phyloP scores from a whole-genome alignment of 1,140 invertebrate genomes.

The Bemisia tabaci region DNA sequence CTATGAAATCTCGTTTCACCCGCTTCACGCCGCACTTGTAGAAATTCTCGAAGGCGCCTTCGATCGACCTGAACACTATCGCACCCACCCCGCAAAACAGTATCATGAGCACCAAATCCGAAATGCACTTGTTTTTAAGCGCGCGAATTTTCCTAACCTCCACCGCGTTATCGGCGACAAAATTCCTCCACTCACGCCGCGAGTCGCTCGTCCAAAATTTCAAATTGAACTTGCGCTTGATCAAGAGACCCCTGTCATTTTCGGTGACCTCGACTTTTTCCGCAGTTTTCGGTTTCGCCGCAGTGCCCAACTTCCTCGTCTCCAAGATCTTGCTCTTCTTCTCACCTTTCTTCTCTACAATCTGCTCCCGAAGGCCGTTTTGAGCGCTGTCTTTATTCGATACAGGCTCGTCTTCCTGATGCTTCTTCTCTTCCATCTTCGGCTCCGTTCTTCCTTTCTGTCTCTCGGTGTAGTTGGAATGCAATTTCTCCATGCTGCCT shows the following conservation, averaged over 20 bases:
- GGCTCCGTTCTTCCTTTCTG: not conserved
- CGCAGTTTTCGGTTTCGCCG: not conserved
- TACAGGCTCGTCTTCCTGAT: not conserved
- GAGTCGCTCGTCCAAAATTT: slow-evolving; percentile 5
- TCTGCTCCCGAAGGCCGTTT: not conserved
- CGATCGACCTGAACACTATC: slow-evolving; percentile 58
- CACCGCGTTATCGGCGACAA: slow-evolving; percentile 40
- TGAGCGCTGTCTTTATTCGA: not conserved
- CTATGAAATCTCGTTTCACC: slow-evolving; percentile 71
- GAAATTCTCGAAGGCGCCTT: slow-evolving; percentile 65
- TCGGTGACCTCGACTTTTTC: not conserved
- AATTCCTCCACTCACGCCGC: slow-evolving; percentile 36
- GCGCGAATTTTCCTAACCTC: slow-evolving; percentile 42
- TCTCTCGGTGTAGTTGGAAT: slow-evolving; percentile 2
- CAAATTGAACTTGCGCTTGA: not conserved
- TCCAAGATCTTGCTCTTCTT: not conserved
- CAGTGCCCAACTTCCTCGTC: not conserved
- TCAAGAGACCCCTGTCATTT: not conserved
- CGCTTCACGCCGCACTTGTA: slow-evolving; percentile 78
- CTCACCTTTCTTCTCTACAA: not conserved
- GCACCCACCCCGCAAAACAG: slow-evolving; percentile 64
- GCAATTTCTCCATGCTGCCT: slow-evolving; percentile 1
- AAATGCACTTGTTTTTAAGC: slow-evolving; percentile 44
- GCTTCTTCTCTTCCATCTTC: not conserved
- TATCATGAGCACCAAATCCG: slow-evolving; percentile 46